Conservation (phyloP, 2,797 vertebrate species). For the Tachyglossus aculeatus region DNA sequence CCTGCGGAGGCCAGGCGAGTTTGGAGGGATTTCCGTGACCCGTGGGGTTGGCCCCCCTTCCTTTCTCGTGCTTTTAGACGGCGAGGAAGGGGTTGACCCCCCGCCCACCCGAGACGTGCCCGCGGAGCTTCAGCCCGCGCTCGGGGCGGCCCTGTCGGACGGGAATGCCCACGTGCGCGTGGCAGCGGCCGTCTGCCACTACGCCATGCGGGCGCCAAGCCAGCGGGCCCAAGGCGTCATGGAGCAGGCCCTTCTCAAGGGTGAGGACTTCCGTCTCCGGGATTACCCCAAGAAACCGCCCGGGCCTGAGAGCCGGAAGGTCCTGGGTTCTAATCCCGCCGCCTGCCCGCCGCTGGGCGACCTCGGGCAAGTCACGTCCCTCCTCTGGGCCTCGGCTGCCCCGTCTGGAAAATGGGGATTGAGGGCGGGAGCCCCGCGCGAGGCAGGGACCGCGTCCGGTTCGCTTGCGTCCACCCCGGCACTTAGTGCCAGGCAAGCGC, state of each 20-base stretch:
- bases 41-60: background rate
- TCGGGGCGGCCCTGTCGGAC: conserved; percentile 67
- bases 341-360: too few relatives aligned
- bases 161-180: conserved; percentile 67
- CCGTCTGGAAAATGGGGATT: too few relatives aligned
- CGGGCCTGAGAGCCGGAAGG: too few relatives aligned
- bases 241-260: conserved; percentile 59
- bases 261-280: conserved; percentile 47
- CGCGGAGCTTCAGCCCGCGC: conserved; percentile 56
- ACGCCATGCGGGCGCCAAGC: conserved; percentile 59
- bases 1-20: too few relatives aligned
- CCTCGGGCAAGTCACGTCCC: too few relatives aligned
- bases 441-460: too few relatives aligned
- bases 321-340: too few relatives aligned
- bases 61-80: conserved; percentile 22
- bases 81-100: background rate
- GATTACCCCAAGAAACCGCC: background rate
- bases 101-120: conserved; percentile 54
- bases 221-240: conserved; percentile 65
- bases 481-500: too few relatives aligned
- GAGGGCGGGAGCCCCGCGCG: too few relatives aligned
- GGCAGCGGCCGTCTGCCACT: conserved; percentile 76
- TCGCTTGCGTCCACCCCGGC: too few relatives aligned
- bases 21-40: too few relatives aligned
- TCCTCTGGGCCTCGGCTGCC: too few relatives aligned